Evolutionary conservation across 2,113 vertebrate species (phyloP), one percentile per base, ranked within the genome.

Genomic region (Sinosuthora webbiana): DNA sequence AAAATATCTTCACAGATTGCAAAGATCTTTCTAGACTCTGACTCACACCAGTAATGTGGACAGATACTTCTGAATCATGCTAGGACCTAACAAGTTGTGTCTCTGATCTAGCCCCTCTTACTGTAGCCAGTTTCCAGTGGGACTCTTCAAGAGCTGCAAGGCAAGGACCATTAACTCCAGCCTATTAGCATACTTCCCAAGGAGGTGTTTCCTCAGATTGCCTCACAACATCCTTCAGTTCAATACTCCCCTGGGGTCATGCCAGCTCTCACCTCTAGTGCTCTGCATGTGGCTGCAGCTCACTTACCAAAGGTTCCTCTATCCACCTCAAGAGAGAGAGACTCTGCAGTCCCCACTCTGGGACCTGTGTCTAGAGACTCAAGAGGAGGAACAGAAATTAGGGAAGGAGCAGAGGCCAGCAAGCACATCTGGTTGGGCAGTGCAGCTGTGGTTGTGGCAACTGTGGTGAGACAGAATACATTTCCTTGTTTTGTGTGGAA

Each of bases 181-280:
- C 28, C 20, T 80, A 18, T 28, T 30, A 53, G 33, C 15, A 27
- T 30, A 23, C 44, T 65, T 73, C 23, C 39, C 21, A 28, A 80
- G 42, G 64, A 74, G 42, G n/a, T 2, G 0, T 31, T 79, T 73
- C 59, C 53, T 83, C 75, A 63, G 16, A 33, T 1, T 39, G 50
- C 41, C 31, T 70, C 39, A 7, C 30, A 44, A 33, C n/a, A 24
- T 9, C 0, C 0, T 35, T n/a, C 0, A 0, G 49, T 30, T 88
- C 63, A 44, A 16, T 6, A 35, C 3, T 28, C 7, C 21, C n/a
- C 57, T 15, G 2, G 33, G 33, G 59, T 55, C 4, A 1, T 10
- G 3, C 15, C 7, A 84, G 41, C 13, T 75, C 20, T 56, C 33
- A 42, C 55, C 42, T 63, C 44, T 42, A 47, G 33, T 12, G 18